Base-by-base conservation (phyloP, 1,140 invertebrate genomes). In the Thereuonema tuberculata region DNA sequence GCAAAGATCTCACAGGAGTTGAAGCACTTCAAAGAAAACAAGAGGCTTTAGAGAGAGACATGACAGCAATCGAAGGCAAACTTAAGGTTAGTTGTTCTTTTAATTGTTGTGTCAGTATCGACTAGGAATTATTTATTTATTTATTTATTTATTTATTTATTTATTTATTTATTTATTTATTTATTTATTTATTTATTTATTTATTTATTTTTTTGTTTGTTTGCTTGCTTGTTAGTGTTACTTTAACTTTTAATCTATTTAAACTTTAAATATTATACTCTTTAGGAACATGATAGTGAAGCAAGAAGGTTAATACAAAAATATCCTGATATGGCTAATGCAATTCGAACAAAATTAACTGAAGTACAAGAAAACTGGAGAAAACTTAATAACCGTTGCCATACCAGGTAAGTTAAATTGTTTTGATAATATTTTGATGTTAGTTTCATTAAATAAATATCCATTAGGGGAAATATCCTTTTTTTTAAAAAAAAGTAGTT, bases 61-160 rank as follows among this genome's bases (percentile, higher is more conserved):
- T 94, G 78, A 82, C 82, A 1, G 89, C 89, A 0, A 87, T 94
- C 9, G 83, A 89, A 64, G 82, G 82, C 54, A 91, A 91, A 77
- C 74, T 92, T 0, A 81, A 81, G 63, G 76, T 77, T 46, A 63
- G 72, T 25, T 64, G 31, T 9, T n/a, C n/a, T n/a, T n/a, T n/a
- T n/a, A n/a, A n/a, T n/a, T n/a, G n/a, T n/a, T n/a, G n/a, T n/a
- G n/a, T n/a, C n/a, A n/a, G n/a, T n/a, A n/a, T n/a, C n/a, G n/a
- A 1, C 20, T 58, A 20, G 20, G 0, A 28, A n/a, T n/a, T n/a
- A n/a, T 28, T 52, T 28, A 17, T 2, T 61, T 60, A 54, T n/a
- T 28, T 54, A 25, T 20, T 50, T 62, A n/a, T 25, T 37, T 29
- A 49, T 24, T 25, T 25, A 21, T 60, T 56, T n/a, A 17, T 12